Percentiles rank a stretch among this genome's conserved stretches.
These are phyloP conservation scores for Caenorhabditis plicata DNA, from an alignment of 2,888 invertebrate genomes.

Conservation along the genomic window DNA sequence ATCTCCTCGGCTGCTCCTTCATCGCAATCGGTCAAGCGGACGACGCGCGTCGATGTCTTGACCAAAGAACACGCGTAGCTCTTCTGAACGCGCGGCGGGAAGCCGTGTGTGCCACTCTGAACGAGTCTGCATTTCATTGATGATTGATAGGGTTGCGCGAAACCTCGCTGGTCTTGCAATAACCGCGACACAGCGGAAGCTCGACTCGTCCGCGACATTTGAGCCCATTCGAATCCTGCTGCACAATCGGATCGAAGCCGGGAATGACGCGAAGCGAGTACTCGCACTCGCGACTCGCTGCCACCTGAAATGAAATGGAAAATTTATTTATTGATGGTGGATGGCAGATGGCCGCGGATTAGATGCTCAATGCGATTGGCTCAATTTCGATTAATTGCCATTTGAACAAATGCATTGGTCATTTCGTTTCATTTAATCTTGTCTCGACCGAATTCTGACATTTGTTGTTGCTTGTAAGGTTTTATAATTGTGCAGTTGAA, in stretches of 20 bases:
- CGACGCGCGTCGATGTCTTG: slow-evolving; percentile 27
- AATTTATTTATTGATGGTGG: too few species aligned
- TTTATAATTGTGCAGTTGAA: too few species aligned
- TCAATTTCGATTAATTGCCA: too few species aligned
- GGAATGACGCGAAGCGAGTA: slow-evolving; percentile 30
- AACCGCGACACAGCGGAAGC: slow-evolving; percentile 42
- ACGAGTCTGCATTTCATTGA: neutral
- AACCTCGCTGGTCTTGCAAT: slow-evolving; percentile 45
- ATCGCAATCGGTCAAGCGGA: slow-evolving; percentile 33
- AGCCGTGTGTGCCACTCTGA: slow-evolving; percentile 40
- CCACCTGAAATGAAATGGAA: slow-evolving; percentile 8
- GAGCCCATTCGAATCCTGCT: slow-evolving; percentile 17
- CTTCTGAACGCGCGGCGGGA: slow-evolving; percentile 35
- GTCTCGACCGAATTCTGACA: too few species aligned
- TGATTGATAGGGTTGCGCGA: neutral
- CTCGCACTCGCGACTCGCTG: slow-evolving; percentile 27
- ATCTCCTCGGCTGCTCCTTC: slow-evolving; percentile 33
- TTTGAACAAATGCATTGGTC: too few species aligned
- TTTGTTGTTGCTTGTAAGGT: too few species aligned
- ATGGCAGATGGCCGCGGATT: too few species aligned
- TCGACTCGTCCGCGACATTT: slow-evolving; percentile 36
- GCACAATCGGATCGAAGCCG: slow-evolving; percentile 26
- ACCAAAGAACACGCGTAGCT: slow-evolving; percentile 40
- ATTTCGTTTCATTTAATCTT: too few species aligned
- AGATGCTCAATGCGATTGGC: too few species aligned